A percentile compares a stretch with the other conserved stretches of the same genome.
These are phyloP conservation scores for Anastrepha ludens DNA, from an alignment of 1,140 invertebrate genomes.

Conservation along the genomic window DNA sequence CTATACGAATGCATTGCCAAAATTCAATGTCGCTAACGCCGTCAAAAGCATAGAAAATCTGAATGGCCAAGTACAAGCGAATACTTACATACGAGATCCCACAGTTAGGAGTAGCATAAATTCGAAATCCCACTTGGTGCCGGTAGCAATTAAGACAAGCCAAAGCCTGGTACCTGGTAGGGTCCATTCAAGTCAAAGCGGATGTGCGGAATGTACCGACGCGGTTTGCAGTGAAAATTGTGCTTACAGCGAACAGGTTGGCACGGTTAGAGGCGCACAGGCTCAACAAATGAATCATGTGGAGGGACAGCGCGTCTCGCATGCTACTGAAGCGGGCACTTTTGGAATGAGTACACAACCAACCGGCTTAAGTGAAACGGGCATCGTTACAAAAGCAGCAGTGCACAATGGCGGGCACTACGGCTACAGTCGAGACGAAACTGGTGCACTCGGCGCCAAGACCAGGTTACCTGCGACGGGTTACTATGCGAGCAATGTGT, in stretches of 20 bases:
- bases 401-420: constrained; percentile 17
- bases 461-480: constrained; percentile 13
- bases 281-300: background rate
- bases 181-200: background rate
- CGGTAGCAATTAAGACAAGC: background rate
- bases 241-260: background rate
- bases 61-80: constrained; percentile 16
- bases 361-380: background rate
- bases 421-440: background rate
- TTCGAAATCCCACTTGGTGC: background rate
- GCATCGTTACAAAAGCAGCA: background rate
- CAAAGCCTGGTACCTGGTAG: too few species aligned
- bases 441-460: background rate
- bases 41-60: constrained; percentile 28
- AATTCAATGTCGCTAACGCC: constrained; percentile 30
- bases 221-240: constrained; percentile 17
- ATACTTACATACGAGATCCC: constrained; percentile 42
- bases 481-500: constrained; percentile 41
- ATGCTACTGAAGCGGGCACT: background rate
- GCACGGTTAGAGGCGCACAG: background rate
- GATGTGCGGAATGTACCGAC: background rate
- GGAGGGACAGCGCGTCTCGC: background rate
- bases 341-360: background rate
- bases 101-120: constrained; percentile 1
- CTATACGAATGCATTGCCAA: constrained; percentile 29